Percentiles rank a stretch among this genome's conserved stretches.
phyloP scores from a whole-genome alignment of 2,797 vertebrate genomes.

The Pipistrellus kuhlii region DNA sequence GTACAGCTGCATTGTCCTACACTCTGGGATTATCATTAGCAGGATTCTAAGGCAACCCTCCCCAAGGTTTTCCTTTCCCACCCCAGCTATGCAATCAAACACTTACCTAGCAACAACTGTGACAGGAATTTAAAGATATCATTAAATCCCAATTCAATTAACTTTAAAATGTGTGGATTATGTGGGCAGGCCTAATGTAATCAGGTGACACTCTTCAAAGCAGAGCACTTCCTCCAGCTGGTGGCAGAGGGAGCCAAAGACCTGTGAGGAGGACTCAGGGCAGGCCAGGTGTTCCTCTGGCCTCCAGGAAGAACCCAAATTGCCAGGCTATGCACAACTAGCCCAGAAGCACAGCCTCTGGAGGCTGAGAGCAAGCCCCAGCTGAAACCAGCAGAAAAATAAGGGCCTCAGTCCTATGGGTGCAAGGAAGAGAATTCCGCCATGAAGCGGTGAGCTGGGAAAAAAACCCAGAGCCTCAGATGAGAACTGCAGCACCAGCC shows the following conservation, averaged over 20 bases:
- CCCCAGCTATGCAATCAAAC: neutral
- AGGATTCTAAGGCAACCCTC: neutral
- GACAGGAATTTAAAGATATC: neutral
- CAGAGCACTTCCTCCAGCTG: neutral
- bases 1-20: no score
- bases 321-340: neutral
- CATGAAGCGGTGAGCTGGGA: neutral
- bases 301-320: neutral
- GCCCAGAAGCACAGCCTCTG: neutral
- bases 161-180: neutral
- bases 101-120: neutral
- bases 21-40: no score
- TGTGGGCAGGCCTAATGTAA: neutral
- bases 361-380: neutral
- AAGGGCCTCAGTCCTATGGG: neutral
- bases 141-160: conserved; percentile 14
- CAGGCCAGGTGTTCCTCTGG: neutral
- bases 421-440: neutral
- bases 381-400: neutral
- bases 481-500: neutral
- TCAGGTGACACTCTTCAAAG: neutral
- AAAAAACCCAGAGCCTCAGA: neutral
- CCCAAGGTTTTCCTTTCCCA: no score
- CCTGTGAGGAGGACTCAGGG: neutral
- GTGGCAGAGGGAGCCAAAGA: neutral